Evolutionary conservation across 1,140 invertebrate genomes (phyloP).

Genomic region (Manduca sexta): DNA sequence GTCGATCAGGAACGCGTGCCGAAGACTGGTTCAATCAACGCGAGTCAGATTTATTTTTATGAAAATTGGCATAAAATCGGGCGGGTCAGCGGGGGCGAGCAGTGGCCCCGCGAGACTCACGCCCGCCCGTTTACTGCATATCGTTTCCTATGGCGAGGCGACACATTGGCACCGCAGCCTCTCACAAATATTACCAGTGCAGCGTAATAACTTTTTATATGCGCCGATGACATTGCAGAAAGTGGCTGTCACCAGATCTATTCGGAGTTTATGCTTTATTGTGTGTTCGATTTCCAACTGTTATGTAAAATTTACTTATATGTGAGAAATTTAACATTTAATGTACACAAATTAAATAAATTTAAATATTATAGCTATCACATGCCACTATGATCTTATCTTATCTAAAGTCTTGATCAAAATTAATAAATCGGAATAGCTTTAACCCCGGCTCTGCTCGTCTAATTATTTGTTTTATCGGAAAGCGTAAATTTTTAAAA

Average conservation of each 20-base stretch:
- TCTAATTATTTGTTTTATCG: no score
- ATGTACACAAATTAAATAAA: no score
- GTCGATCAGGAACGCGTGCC: constrained; percentile 51
- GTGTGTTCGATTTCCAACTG: no score
- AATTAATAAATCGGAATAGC: no score
- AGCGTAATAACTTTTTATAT: constrained; percentile 74
- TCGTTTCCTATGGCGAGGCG: constrained; percentile 48
- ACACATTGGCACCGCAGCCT: constrained; percentile 28
- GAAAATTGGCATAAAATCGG: constrained; percentile 72
- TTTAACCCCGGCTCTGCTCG: no score
- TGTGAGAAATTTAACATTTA: no score
- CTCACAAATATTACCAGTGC: constrained; percentile 65
- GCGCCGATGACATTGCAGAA: constrained; percentile 70
- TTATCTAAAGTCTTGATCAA: no score
- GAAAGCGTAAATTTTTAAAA: no score
- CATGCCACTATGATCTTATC: no score
- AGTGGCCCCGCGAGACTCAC: constrained; percentile 64
- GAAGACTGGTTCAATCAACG: constrained; percentile 70
- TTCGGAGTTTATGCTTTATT: no score
- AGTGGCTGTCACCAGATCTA: constrained; percentile 23
- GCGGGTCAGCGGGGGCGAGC: constrained; percentile 52
- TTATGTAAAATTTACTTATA: no score
- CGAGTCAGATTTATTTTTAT: constrained; percentile 72
- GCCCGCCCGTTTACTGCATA: constrained; percentile 69
- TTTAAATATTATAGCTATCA: no score